Evolutionary conservation across 2,797 vertebrate genomes (phyloP).

Genomic region (Artibeus lituratus): DNA sequence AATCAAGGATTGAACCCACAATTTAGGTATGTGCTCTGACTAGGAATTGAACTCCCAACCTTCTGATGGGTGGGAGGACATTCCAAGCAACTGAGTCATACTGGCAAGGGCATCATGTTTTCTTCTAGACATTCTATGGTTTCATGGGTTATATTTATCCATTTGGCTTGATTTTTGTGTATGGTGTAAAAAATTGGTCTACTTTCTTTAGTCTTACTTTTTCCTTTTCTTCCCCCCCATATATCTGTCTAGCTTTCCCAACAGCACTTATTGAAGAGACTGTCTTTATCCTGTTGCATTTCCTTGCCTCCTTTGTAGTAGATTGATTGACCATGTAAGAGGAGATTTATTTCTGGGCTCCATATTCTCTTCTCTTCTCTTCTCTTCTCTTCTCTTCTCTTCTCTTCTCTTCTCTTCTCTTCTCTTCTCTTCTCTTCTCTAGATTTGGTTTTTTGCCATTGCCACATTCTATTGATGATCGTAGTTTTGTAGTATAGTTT

Average conservation of each 20-base stretch:
- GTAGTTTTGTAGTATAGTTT: neutral
- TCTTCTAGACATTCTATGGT: neutral
- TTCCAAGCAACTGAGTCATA: too few species aligned
- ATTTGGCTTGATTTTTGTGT: neutral
- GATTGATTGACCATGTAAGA: neutral
- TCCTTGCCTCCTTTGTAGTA: neutral
- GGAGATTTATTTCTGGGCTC: neutral
- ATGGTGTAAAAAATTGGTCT: neutral
- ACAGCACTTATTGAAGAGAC: neutral
- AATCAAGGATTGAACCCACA: neutral
- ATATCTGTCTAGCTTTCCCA: neutral
- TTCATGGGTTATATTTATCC: neutral
- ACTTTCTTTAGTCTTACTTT: neutral
- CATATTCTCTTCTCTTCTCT: neutral
- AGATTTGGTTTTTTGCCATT: neutral
- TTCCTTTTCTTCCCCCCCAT: too few species aligned
- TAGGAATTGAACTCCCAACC: neutral
- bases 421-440: too few species aligned
- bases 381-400: too few species aligned
- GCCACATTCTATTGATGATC: neutral
- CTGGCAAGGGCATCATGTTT: too few species aligned
- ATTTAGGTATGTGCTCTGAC: neutral
- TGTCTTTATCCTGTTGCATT: neutral
- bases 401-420: too few species aligned
- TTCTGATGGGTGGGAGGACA: too few species aligned